A percentile compares a stretch with the other conserved stretches of the same genome.
Evolutionary conservation across 1,140 invertebrate species (phyloP).

Genomic region (Bombus confusus): DNA sequence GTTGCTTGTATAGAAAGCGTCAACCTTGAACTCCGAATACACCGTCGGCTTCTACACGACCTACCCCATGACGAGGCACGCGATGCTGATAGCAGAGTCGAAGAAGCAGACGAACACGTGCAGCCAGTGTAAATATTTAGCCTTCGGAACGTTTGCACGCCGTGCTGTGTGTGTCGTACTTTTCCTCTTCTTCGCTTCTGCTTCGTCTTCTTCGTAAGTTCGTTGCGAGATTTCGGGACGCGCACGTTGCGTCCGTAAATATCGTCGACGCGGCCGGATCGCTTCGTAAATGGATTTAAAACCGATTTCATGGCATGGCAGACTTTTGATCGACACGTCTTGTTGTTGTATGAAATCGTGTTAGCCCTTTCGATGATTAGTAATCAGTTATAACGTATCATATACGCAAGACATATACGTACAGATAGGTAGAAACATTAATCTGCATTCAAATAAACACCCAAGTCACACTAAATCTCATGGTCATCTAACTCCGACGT

Average conservation of each 20-base stretch:
- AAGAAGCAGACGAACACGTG: conserved; percentile 54
- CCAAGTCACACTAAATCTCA: no score
- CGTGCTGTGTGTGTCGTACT: background rate
- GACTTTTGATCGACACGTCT: background rate
- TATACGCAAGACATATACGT: no score
- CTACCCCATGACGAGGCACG: conserved; percentile 64
- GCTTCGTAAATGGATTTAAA: background rate
- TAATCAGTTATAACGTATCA: no score
- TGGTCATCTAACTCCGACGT: no score
- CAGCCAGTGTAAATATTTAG: conserved; percentile 64
- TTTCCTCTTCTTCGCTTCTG: conserved; percentile 12
- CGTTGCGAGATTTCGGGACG: background rate
- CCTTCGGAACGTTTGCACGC: conserved; percentile 51
- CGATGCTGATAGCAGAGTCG: conserved; percentile 52
- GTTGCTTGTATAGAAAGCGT: conserved; percentile 1
- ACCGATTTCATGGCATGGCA: background rate
- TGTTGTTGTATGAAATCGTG: background rate
- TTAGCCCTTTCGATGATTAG: no score
- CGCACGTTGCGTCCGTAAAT: conserved; percentile 1
- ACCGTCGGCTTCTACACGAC: conserved; percentile 54
- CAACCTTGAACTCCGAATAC: conserved; percentile 61
- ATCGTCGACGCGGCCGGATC: background rate
- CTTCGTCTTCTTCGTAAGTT: background rate
- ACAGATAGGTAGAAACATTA: no score
- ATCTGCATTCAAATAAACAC: no score